These are phyloP conservation scores for Rhea americana DNA, from an alignment of 2,113 vertebrate species.

Conservation along the genomic window DNA sequence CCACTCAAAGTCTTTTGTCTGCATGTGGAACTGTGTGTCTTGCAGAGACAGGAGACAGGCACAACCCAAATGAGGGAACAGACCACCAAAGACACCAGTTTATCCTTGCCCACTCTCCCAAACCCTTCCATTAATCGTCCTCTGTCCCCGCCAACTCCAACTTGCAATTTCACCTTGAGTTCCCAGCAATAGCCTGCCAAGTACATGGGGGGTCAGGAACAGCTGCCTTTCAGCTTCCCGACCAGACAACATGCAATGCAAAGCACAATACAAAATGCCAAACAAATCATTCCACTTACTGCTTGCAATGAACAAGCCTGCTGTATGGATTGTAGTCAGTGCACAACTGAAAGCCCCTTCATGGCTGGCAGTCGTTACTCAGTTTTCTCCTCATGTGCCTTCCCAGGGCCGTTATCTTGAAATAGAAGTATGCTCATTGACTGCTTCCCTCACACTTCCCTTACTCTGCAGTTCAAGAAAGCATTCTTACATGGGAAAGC, in stretches of 20 bases:
- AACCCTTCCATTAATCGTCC: background rate
- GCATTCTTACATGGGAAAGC: background rate
- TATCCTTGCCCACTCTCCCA: background rate
- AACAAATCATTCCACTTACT: background rate
- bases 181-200: background rate
- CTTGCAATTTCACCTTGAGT: background rate
- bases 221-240: background rate
- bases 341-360: background rate
- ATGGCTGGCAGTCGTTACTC: background rate
- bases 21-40: background rate
- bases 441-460: background rate
- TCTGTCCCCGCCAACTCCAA: background rate
- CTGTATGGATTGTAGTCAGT: background rate
- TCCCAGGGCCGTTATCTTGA: background rate
- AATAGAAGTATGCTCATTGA: background rate
- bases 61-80: background rate
- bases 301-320: background rate
- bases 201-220: accelerated
- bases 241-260: background rate
- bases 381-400: background rate
- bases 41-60: background rate
- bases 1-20: background rate
- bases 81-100: accelerated
- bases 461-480: background rate
- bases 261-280: background rate